phyloP scores from a whole-genome alignment of 2,113 vertebrate genomes.

The Panthera tigris region DNA sequence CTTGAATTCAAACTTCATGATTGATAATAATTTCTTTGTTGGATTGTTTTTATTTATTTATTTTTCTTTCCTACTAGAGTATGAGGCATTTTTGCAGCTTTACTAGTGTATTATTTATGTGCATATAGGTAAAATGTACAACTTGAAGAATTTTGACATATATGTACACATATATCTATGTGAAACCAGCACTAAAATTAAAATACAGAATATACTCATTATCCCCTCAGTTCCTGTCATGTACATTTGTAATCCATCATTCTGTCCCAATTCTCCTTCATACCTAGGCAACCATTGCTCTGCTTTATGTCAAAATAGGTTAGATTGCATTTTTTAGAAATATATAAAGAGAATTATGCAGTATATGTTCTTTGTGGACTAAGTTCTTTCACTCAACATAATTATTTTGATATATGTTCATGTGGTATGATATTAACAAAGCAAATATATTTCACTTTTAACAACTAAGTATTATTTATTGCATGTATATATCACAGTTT shows the following conservation, averaged over 20 bases:
- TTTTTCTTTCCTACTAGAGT: neutral
- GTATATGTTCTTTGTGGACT: neutral
- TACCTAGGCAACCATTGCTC: neutral
- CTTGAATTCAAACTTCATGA: neutral
- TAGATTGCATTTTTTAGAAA: neutral
- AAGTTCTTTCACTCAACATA: neutral
- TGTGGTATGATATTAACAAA: neutral
- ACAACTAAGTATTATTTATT: neutral
- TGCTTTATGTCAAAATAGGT: neutral
- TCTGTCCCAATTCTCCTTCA: neutral
- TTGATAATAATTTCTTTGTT: neutral
- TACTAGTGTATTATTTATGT: neutral
- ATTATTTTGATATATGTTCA: neutral
- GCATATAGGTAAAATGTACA: neutral
- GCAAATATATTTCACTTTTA: neutral
- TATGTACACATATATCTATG: neutral
- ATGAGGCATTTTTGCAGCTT: neutral
- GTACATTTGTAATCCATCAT: neutral
- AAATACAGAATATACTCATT: neutral
- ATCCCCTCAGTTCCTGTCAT: neutral
- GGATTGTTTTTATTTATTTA: neutral
- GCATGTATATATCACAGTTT: neutral
- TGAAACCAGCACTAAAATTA: neutral
- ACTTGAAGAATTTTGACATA: neutral
- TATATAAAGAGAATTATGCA: neutral